A percentile compares a stretch with the other conserved stretches of the same genome.
Conservation (phyloP, 2,888 invertebrate genomes). For the Macrostomum cliftonense region DNA sequence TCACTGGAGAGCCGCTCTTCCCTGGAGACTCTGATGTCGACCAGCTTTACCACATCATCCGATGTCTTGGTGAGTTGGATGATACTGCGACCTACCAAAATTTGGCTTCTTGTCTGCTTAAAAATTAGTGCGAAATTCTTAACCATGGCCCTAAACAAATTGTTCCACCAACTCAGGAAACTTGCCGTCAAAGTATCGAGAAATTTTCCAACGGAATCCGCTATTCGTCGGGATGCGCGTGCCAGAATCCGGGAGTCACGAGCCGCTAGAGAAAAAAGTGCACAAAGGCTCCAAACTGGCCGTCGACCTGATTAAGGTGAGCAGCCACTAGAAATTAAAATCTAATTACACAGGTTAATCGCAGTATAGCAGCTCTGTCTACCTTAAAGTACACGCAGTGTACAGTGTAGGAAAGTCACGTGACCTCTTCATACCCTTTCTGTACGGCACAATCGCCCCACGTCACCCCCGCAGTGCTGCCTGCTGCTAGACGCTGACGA, state of each 20-base stretch:
- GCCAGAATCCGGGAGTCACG: conserved; percentile 29
- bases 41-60: conserved; percentile 61
- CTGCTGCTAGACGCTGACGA: conserved; percentile 29
- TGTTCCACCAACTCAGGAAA: conserved; percentile 21
- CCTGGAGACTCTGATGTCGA: conserved; percentile 75
- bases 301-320: conserved; percentile 65
- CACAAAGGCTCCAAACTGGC: conserved; percentile 36
- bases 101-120: too few relatives aligned
- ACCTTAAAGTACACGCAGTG: too few relatives aligned
- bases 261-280: conserved; percentile 30
- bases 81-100: too few relatives aligned
- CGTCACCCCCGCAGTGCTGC: conserved; percentile 25
- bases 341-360: too few relatives aligned
- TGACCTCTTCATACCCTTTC: too few relatives aligned
- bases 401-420: too few relatives aligned
- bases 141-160: not conserved
- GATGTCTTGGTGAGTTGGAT: conserved; percentile 47
- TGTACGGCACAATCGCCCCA: too few relatives aligned
- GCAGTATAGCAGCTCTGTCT: too few relatives aligned
- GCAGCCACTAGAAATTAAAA: too few relatives aligned
- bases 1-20: conserved; percentile 65
- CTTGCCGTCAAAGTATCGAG: conserved; percentile 29
- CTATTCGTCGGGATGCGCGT: conserved; percentile 34
- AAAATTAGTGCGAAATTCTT: too few relatives aligned
- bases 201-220: conserved; percentile 34